Base-by-base conservation (phyloP, 2,888 invertebrate genomes). In the Hypomecis punctinalis region DNA sequence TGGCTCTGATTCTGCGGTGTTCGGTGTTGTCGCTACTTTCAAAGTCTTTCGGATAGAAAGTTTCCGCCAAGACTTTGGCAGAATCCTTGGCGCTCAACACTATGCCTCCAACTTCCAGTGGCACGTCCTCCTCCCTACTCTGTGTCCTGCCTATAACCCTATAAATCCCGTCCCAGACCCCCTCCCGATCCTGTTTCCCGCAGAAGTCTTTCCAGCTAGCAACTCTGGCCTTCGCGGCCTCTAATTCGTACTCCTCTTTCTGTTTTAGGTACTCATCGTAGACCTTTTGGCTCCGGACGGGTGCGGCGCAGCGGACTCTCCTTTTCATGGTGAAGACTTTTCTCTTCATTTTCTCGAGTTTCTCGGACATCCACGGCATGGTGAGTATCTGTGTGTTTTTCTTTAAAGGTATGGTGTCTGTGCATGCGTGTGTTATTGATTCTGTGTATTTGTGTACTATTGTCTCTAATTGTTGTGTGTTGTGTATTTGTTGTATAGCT, bases 321-420 rank as follows among this genome's bases (percentile, higher is more conserved):
- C 70, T 40, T 40, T 66, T 73, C 48, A 11, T 60, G 8, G 67
- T 70, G 56, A 61, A 9, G 7, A 69, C 61, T 6, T 59, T 47
- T 9, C 49, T 60, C 52, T 71, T 74, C 63, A 70, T 4, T 6
- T 49, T 48, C 0, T 36, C 63, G 11, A 74, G 70, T 13, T 71
- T 62, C 5, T 61, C 52, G 56, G 64, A 47, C 75, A 73, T 74
- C 73, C 72, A 74, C 36, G 73, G 70, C 7, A 60, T n/a, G 63
- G 53, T 68, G 51, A 47, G 23, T 52, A 10, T 51, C 6, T 33
- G 8, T n/a, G 39, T 49, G 23, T 23, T 23, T 23, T 61, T 61
- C 8, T 11, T 54, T 37, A 5, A 47, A 0, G 66, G 65, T 43
- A 68, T 65, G 1, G 11, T 49, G 3, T 33, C 0, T 6, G 23